Conservation (phyloP, 2,113 vertebrate genomes). For the Phasianus colchicus region DNA sequence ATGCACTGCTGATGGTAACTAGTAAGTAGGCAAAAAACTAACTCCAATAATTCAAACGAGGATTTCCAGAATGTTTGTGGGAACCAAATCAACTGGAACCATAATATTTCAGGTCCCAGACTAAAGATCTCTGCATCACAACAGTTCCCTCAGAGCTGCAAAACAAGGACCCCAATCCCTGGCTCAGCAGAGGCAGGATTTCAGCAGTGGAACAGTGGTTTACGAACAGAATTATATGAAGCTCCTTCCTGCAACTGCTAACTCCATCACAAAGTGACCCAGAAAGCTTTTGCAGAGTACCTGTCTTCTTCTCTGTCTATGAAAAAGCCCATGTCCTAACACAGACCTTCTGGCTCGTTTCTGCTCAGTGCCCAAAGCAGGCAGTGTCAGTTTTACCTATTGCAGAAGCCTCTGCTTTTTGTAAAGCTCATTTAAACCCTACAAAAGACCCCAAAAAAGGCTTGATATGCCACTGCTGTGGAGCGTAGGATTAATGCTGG, state of each 20-base stretch:
- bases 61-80: neutral
- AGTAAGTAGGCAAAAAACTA: neutral
- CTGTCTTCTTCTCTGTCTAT: neutral
- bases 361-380: neutral
- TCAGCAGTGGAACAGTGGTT: neutral
- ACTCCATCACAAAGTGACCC: neutral
- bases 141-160: fast-evolving
- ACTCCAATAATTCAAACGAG: neutral
- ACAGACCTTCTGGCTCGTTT: neutral
- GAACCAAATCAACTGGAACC: neutral
- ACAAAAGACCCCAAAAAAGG: constrained; percentile 21
- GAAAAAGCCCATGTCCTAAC: fast-evolving
- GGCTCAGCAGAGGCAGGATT: neutral
- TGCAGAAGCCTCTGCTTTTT: neutral
- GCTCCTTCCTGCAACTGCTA: neutral
- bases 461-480: neutral
- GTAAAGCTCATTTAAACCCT: constrained; percentile 1
- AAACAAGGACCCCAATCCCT: neutral
- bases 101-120: neutral
- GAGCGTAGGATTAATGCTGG: constrained; percentile 30
- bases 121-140: neutral
- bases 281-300: neutral
- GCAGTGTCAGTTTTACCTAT: neutral
- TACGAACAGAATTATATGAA: neutral
- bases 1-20: neutral